Conservation (phyloP, 2,797 vertebrate genomes). For the Acrossocheilus wenchowensis region DNA sequence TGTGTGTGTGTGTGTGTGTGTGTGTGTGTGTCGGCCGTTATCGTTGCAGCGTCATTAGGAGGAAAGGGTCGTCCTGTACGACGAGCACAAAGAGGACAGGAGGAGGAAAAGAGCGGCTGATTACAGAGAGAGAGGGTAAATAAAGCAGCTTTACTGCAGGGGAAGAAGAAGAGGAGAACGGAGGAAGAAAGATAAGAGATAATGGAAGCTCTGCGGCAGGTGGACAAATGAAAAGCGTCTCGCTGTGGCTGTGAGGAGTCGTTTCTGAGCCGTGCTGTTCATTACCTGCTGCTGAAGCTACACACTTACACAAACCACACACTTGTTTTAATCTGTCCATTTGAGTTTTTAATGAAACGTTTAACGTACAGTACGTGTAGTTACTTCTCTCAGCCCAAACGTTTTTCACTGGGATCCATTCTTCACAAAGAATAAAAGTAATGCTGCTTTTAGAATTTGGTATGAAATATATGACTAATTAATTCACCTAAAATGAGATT, state of each 20-base stretch:
- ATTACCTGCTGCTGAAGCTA: slow-evolving; percentile 13
- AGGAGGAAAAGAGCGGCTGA: slow-evolving; percentile 9
- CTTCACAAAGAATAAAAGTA: background rate
- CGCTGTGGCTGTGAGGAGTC: background rate
- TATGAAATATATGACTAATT: background rate
- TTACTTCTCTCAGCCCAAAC: background rate
- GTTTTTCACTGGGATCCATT: background rate
- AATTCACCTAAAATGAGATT: background rate
- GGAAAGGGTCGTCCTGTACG: background rate
- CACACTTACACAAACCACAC: background rate
- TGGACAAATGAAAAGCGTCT: background rate
- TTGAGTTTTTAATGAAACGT: too few relatives aligned
- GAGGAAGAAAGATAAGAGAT: slow-evolving; percentile 10
- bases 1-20: background rate
- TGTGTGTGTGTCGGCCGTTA: background rate
- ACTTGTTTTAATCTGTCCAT: background rate
- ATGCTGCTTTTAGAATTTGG: background rate
- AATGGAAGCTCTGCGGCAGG: slow-evolving; percentile 21
- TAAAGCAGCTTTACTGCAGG: background rate
- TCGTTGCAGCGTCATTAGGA: background rate
- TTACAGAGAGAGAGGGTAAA: slow-evolving; percentile 13
- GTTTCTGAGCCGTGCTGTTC: background rate
- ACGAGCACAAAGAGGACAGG: slow-evolving; percentile 1
- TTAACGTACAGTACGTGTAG: too few relatives aligned
- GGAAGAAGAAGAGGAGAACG: background rate